These are phyloP conservation scores for Esox masquinongy DNA, from an alignment of 2,797 vertebrate genomes.

Conservation along the genomic window DNA sequence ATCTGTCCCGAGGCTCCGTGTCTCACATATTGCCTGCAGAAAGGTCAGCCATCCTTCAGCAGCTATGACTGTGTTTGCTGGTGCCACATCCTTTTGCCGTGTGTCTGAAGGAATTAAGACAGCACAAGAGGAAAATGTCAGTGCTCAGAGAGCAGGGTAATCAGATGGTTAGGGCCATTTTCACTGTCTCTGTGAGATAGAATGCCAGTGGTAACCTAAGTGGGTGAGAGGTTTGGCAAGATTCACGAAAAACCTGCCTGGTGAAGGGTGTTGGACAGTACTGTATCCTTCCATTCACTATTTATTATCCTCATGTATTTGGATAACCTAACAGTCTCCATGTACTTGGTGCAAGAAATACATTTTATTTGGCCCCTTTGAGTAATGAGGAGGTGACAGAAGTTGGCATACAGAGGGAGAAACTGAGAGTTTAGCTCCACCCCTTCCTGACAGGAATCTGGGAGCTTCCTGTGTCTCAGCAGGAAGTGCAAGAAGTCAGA, in stretches of 20 bases:
- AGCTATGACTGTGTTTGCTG: conserved; percentile 54
- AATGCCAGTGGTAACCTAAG: not conserved
- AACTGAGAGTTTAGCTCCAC: conserved; percentile 58
- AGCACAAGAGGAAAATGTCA: conserved; percentile 68
- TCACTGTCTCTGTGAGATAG: conserved; percentile 26
- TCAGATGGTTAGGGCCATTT: conserved; percentile 41
- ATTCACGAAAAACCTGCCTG: not conserved
- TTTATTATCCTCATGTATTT: not conserved
- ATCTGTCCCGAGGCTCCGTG: conserved; percentile 39
- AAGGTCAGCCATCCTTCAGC: conserved; percentile 72
- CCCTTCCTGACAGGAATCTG: conserved; percentile 76
- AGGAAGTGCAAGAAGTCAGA: conserved; percentile 74
- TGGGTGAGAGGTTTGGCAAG: not conserved
- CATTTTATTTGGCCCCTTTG: not conserved
- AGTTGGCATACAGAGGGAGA: conserved; percentile 34
- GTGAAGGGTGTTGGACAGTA: not conserved
- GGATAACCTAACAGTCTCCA: conserved; percentile 2
- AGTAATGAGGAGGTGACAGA: conserved; percentile 38
- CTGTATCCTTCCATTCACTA: not conserved
- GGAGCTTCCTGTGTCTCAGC: conserved; percentile 74
- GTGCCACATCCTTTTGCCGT: conserved; percentile 55
- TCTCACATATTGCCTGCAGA: conserved; percentile 48
- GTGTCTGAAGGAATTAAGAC: conserved; percentile 67
- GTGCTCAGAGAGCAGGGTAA: conserved; percentile 57
- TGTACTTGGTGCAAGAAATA: not conserved